Conservation (phyloP, 2,113 vertebrate genomes). For the Chunga burmeisteri region DNA sequence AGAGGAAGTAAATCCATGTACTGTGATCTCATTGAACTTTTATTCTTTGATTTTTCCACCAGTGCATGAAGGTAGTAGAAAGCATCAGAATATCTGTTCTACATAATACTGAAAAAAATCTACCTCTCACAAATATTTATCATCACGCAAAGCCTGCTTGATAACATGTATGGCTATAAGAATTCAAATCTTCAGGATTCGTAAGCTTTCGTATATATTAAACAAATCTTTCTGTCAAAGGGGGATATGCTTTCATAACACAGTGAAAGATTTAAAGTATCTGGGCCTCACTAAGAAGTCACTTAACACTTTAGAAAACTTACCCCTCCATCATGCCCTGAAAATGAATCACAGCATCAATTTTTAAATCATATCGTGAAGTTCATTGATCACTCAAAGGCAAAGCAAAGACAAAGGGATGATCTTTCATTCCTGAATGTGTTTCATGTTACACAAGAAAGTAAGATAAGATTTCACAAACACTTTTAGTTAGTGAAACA, state of each 20-base stretch:
- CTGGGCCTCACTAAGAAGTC: neutral
- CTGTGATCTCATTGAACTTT: neutral
- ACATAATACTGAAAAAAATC: neutral
- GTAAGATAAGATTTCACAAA: neutral
- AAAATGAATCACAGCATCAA: neutral
- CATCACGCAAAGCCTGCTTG: neutral
- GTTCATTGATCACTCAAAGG: neutral
- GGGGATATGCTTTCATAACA: neutral
- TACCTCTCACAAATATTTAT: neutral
- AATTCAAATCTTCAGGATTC: constrained; percentile 8
- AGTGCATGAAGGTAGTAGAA: neutral
- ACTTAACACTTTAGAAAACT: neutral
- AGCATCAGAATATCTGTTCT: neutral
- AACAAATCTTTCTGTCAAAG: constrained; percentile 5
- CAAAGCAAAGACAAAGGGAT: neutral
- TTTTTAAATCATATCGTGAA: constrained; percentile 1
- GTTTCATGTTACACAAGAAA: neutral
- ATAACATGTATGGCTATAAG: neutral
- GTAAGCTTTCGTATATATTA: constrained; percentile 9
- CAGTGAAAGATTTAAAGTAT: neutral
- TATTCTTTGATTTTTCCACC: neutral
- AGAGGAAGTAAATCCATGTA: neutral
- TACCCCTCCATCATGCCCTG: neutral
- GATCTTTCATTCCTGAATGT: neutral
- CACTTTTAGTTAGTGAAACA: neutral